Evolutionary conservation across 1,140 invertebrate genomes (phyloP).

Genomic region (Drosophila nikananu): DNA sequence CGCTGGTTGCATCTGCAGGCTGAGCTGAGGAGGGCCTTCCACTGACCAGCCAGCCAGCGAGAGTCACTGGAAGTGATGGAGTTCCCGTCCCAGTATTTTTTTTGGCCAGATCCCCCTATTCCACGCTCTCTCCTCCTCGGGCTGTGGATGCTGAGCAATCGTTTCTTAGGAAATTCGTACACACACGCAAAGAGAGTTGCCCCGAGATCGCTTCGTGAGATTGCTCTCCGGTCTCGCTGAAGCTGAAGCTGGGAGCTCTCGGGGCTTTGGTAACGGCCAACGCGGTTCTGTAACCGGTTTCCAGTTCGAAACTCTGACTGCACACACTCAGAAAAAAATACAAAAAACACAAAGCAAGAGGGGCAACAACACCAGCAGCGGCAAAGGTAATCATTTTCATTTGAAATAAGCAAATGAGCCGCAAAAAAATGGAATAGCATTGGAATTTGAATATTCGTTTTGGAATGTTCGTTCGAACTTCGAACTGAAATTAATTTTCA

Average conservation of each 20-base stretch:
- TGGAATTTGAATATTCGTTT: conserved; percentile 49
- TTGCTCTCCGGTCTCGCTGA: conserved; percentile 4
- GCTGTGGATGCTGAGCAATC: conserved; percentile 56
- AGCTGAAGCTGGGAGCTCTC: too few relatives aligned
- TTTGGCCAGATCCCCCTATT: conserved; percentile 10
- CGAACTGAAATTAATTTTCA: conserved; percentile 60
- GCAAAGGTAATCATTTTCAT: conserved; percentile 42
- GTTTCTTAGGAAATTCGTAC: conserved; percentile 65
- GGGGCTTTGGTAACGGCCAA: conserved; percentile 32
- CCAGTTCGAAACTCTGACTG: conserved; percentile 39
- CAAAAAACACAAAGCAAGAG: conserved; percentile 4
- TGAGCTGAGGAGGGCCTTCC: background rate
- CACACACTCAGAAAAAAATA: conserved; percentile 25
- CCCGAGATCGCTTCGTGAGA: conserved; percentile 22
- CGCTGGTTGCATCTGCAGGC: conserved; percentile 1
- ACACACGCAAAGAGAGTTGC: conserved; percentile 24
- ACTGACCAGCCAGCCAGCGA: background rate
- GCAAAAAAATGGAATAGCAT: conserved; percentile 48
- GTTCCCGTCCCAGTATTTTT: conserved; percentile 29
- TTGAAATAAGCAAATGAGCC: conserved; percentile 51
- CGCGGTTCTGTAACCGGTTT: conserved; percentile 61
- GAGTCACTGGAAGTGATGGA: conserved; percentile 5
- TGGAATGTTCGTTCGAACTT: conserved; percentile 35
- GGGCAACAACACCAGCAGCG: conserved; percentile 13
- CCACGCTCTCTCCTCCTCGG: background rate